phyloP scores from a whole-genome alignment of 1,140 invertebrate genomes.

The Coenobita brevimanus region DNA sequence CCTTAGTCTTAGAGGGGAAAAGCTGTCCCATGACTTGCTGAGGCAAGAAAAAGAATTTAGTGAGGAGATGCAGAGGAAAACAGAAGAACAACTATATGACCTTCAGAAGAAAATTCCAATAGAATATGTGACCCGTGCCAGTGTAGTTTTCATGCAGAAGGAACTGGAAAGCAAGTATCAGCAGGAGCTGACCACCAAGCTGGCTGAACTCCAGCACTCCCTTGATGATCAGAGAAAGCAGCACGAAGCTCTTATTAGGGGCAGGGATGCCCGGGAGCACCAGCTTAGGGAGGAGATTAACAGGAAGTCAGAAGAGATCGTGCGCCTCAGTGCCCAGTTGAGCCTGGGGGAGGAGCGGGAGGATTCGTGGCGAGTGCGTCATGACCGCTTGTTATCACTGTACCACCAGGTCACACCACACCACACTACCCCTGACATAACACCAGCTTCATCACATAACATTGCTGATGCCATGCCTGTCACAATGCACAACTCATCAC shows the following conservation, averaged over 20 bases:
- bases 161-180: constrained; percentile 50
- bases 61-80: constrained; percentile 55
- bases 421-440: neutral
- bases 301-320: constrained; percentile 40
- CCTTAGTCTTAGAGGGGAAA: constrained; percentile 44
- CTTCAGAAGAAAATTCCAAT: constrained; percentile 30
- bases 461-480: neutral
- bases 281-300: constrained; percentile 31
- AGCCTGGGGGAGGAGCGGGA: constrained; percentile 32
- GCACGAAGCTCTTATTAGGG: constrained; percentile 31
- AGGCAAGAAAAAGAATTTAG: constrained; percentile 42
- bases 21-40: constrained; percentile 43
- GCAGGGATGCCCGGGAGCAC: constrained; percentile 28
- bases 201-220: constrained; percentile 40
- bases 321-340: constrained; percentile 20
- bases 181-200: constrained; percentile 40
- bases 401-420: constrained; percentile 39
- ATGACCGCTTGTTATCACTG: constrained; percentile 42
- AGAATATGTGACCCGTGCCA: constrained; percentile 41
- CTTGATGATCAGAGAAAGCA: constrained; percentile 38
- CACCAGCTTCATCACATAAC: neutral
- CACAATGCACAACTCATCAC: neutral
- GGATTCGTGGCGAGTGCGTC: constrained; percentile 37
- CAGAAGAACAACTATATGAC: constrained; percentile 34
- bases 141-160: constrained; percentile 9